Evolutionary conservation across 2,113 vertebrate genomes (phyloP).

Genomic region (Hymenochirus boettgeri): DNA sequence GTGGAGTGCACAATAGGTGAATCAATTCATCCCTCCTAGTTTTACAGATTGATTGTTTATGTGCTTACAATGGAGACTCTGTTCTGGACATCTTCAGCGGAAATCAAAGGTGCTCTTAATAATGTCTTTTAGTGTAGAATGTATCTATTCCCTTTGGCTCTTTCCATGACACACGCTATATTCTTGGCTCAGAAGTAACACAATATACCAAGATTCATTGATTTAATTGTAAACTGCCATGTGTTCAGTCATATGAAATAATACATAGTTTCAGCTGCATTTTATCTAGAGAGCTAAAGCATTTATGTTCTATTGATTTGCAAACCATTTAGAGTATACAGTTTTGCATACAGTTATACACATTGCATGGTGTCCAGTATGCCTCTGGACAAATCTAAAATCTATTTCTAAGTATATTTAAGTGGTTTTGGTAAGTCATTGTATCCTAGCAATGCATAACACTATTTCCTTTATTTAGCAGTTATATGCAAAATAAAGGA

Average conservation of each 20-base stretch:
- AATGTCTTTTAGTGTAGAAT: constrained; percentile 2
- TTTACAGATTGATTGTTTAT: constrained; percentile 9
- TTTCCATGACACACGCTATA: constrained; percentile 12
- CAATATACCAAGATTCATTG: constrained; percentile 3
- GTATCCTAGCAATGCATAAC: no score
- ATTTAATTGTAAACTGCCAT: constrained; percentile 9
- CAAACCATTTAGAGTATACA: neutral
- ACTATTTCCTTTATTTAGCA: no score
- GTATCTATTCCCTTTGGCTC: constrained; percentile 3
- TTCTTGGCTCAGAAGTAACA: constrained; percentile 10
- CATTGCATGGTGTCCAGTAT: no score
- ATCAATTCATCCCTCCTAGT: neutral
- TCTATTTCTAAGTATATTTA: no score
- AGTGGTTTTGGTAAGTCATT: no score
- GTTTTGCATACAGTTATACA: no score
- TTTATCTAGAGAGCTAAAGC: neutral
- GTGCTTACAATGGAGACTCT: constrained; percentile 5
- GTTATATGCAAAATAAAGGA: no score
- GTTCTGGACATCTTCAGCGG: neutral
- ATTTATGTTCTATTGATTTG: neutral
- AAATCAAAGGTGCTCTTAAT: constrained; percentile 6
- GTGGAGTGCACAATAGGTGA: neutral
- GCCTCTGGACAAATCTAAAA: no score
- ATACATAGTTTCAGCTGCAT: neutral
- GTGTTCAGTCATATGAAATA: neutral